A percentile compares a stretch with the other conserved stretches of the same genome.
Conservation (phyloP, 2,888 invertebrate genomes). For the Zygaena filipendulae region DNA sequence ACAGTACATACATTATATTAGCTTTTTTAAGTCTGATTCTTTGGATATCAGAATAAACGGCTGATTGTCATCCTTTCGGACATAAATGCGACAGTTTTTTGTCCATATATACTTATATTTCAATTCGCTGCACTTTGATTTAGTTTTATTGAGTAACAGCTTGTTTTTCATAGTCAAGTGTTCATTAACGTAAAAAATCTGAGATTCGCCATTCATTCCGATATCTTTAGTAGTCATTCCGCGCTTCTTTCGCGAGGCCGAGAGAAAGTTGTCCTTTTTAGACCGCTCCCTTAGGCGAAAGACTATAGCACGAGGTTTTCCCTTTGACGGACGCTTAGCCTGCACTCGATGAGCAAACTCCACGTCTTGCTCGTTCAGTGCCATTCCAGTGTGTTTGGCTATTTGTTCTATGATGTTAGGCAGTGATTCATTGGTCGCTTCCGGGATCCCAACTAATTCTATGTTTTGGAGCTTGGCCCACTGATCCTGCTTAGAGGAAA, state of each 20-base stretch:
- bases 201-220: neutral
- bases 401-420: neutral
- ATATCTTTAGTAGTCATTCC: slow-evolving; percentile 1
- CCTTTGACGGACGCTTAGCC: no score
- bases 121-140: slow-evolving; percentile 1
- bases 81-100: slow-evolving; percentile 6
- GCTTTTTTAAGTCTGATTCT: slow-evolving; percentile 5
- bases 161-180: slow-evolving; percentile 7
- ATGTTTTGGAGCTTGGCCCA: slow-evolving; percentile 6
- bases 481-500: slow-evolving; percentile 4
- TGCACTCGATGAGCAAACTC: slow-evolving; percentile 6
- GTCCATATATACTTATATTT: no score
- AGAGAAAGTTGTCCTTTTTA: neutral
- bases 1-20: neutral
- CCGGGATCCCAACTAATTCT: slow-evolving; percentile 6
- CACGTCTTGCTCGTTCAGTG: slow-evolving; percentile 1
- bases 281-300: neutral
- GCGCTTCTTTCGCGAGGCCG: neutral
- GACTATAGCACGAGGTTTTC: neutral
- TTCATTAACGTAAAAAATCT: slow-evolving; percentile 6
- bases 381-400: slow-evolving; percentile 2
- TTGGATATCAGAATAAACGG: slow-evolving; percentile 3
- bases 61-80: slow-evolving; percentile 5
- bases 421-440: slow-evolving; percentile 1
- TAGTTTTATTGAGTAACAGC: slow-evolving; percentile 2